These are phyloP conservation scores for Margaritifera margaritifera DNA, from an alignment of 2,888 invertebrate genomes.

Conservation along the genomic window DNA sequence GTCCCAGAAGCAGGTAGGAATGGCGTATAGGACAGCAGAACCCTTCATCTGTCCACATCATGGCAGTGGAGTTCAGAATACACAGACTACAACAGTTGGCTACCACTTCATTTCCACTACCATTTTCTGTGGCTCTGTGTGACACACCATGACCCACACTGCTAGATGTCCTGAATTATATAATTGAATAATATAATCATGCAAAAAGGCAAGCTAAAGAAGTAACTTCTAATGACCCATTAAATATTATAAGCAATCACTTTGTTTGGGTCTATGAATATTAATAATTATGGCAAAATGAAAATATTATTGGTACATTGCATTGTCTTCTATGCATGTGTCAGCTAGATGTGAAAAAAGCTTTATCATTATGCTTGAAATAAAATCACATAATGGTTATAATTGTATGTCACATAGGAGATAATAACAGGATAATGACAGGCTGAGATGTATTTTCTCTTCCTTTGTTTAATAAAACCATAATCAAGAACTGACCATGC, in stretches of 20 bases:
- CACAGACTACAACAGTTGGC: constrained; percentile 61
- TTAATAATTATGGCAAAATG: too few relatives aligned
- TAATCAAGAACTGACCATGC: too few relatives aligned
- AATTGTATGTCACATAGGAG: too few relatives aligned
- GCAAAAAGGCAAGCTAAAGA: neutral
- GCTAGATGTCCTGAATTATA: neutral
- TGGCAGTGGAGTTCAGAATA: constrained; percentile 60
- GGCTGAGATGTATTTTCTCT: too few relatives aligned
- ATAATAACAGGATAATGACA: too few relatives aligned
- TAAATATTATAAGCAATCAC: neutral
- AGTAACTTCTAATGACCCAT: neutral
- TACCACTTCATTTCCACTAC: constrained; percentile 53
- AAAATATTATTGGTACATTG: too few relatives aligned
- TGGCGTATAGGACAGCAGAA: constrained; percentile 59
- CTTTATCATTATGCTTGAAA: too few relatives aligned
- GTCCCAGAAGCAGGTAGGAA: constrained; percentile 55
- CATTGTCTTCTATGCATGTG: too few relatives aligned
- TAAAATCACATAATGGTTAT: too few relatives aligned
- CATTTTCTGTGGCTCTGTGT: constrained; percentile 62
- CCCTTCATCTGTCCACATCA: constrained; percentile 67
- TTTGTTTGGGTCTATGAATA: neutral
- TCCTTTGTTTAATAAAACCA: too few relatives aligned
- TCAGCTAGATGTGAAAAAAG: too few relatives aligned
- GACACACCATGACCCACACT: constrained; percentile 15
- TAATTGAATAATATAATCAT: neutral